These are phyloP conservation scores for Ranitomeya variabilis DNA, from an alignment of 2,113 vertebrate genomes.

Conservation along the genomic window DNA sequence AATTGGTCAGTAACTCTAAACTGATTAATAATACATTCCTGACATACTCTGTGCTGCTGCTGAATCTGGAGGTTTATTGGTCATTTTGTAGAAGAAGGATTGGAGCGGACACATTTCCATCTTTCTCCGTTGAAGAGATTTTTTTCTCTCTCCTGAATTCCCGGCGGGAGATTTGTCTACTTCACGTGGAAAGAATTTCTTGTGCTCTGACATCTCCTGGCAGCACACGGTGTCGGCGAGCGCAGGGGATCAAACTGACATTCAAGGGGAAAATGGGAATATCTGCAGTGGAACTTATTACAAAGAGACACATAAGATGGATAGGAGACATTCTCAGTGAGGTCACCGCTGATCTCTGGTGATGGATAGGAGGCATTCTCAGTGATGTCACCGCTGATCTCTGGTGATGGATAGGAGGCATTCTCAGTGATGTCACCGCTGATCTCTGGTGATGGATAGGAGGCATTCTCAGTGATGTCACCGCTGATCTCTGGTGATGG, in stretches of 20 bases:
- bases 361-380: background rate
- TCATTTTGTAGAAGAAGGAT: background rate
- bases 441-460: too few species aligned
- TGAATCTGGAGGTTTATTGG: too few species aligned
- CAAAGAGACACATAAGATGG: background rate
- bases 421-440: too few species aligned
- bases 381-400: too few species aligned
- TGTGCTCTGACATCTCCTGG: background rate
- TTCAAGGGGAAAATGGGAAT: background rate
- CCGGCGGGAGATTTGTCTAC: background rate
- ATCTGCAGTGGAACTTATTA: background rate
- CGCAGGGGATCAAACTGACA: background rate
- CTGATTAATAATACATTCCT: background rate
- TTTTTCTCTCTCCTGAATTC: background rate
- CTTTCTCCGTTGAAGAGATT: background rate
- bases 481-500: too few species aligned
- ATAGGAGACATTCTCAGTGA: background rate
- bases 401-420: too few species aligned
- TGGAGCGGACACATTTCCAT: background rate
- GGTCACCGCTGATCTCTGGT: background rate
- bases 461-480: too few species aligned
- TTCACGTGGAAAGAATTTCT: constrained; percentile 48
- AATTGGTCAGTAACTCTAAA: too few species aligned
- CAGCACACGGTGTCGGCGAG: background rate
- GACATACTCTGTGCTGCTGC: background rate